Percentiles rank a stretch among this genome's conserved stretches.
phyloP scores from a whole-genome alignment of 2,113 vertebrate species.

The Labeo catla region DNA sequence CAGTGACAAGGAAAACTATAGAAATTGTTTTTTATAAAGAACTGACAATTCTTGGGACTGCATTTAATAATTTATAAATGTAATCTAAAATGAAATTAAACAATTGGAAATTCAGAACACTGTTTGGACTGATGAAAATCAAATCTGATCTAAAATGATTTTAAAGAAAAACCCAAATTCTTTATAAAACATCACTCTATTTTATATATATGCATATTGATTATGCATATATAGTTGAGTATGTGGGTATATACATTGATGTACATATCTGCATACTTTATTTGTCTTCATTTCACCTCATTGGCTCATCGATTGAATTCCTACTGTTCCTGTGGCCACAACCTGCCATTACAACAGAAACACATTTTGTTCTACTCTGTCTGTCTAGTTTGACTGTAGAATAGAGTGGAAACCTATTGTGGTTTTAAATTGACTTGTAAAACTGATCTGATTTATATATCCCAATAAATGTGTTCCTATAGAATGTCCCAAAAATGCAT shows the following conservation, averaged over 20 bases:
- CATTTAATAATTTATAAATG: constrained; percentile 45
- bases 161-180: constrained; percentile 61
- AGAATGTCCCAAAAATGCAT: constrained; percentile 29
- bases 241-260: constrained; percentile 66
- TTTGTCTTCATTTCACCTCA: constrained; percentile 65
- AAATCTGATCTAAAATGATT: constrained; percentile 2
- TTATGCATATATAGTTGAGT: constrained; percentile 77
- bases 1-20: constrained; percentile 61
- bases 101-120: constrained; percentile 55
- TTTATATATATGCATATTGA: constrained; percentile 78
- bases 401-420: constrained; percentile 76
- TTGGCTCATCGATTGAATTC: constrained; percentile 35
- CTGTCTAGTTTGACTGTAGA: constrained; percentile 72
- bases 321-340: constrained; percentile 61
- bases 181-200: constrained; percentile 81
- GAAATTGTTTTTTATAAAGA: constrained; percentile 79
- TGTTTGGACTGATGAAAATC: constrained; percentile 54
- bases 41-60: constrained; percentile 66
- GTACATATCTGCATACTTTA: constrained; percentile 68
- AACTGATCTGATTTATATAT: constrained; percentile 46
- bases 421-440: constrained; percentile 52
- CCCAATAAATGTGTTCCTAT: constrained; percentile 61
- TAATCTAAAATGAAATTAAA: background rate
- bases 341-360: constrained; percentile 68
- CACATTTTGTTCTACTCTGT: constrained; percentile 66